These are phyloP conservation scores for Fratercula arctica DNA, from an alignment of 2,797 vertebrate species.

Conservation along the genomic window DNA sequence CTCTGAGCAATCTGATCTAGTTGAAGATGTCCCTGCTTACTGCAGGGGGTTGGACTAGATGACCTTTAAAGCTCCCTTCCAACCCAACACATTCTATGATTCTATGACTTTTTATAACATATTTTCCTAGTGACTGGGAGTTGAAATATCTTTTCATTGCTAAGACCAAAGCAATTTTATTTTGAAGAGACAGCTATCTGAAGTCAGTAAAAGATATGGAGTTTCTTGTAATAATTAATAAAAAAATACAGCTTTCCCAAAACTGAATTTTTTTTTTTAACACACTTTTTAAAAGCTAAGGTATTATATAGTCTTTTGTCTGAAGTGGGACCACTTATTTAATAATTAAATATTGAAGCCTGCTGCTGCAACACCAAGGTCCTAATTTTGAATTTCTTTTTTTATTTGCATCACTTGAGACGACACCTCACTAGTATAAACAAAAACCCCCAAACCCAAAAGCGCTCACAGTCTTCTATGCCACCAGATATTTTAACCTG, in stretches of 20 bases:
- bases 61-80: too few relatives aligned
- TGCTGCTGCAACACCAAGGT: background rate
- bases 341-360: background rate
- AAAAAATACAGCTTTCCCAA: background rate
- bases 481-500: background rate
- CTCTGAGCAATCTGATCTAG: too few relatives aligned
- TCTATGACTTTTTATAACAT: background rate
- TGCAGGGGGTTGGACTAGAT: too few relatives aligned
- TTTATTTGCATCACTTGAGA: background rate
- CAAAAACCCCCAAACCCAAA: background rate
- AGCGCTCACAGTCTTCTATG: background rate
- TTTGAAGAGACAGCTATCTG: background rate
- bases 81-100: too few relatives aligned
- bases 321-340: background rate
- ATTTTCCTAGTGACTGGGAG: background rate
- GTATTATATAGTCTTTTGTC: background rate
- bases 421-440: background rate
- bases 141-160: background rate
- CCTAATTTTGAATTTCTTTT: background rate
- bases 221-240: background rate
- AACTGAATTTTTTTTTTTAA: background rate
- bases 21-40: too few relatives aligned
- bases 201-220: background rate
- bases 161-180: background rate
- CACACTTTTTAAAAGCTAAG: background rate